Evolutionary conservation across 2,888 invertebrate genomes (phyloP).

Genomic region (Oasisia sp.): DNA sequence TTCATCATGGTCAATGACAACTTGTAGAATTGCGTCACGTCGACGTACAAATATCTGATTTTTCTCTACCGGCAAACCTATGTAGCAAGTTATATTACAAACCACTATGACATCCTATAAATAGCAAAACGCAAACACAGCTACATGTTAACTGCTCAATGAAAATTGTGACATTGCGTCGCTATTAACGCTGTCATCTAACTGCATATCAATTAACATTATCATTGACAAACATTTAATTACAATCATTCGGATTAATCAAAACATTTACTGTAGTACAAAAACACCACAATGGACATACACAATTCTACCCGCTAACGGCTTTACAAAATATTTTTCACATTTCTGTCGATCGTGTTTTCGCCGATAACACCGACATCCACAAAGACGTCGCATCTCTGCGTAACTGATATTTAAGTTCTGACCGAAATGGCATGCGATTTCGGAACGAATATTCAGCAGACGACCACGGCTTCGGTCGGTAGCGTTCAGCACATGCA

Average conservation of each 20-base stretch:
- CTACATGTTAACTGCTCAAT: background rate
- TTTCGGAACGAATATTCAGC: background rate
- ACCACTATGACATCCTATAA: background rate
- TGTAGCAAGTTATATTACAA: background rate
- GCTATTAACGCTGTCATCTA: background rate
- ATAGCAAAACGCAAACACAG: conserved; percentile 4
- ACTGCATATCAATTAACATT: background rate
- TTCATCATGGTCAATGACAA: background rate
- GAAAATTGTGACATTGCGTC: background rate
- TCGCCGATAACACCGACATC: background rate
- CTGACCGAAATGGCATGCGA: background rate
- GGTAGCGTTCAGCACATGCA: background rate
- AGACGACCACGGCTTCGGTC: background rate
- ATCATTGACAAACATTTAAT: background rate
- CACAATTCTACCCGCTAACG: background rate
- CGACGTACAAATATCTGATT: background rate
- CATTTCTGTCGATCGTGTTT: background rate
- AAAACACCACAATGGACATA: background rate
- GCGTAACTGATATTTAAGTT: background rate
- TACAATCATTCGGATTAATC: background rate
- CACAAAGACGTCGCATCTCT: background rate
- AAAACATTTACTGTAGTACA: conserved; percentile 6
- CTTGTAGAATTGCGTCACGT: background rate
- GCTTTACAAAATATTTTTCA: conserved; percentile 1
- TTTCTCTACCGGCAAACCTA: background rate